Percentiles rank a stretch among this genome's conserved stretches.
These are phyloP conservation scores for Atta colombica DNA, from an alignment of 1,140 invertebrate genomes.

Conservation along the genomic window DNA sequence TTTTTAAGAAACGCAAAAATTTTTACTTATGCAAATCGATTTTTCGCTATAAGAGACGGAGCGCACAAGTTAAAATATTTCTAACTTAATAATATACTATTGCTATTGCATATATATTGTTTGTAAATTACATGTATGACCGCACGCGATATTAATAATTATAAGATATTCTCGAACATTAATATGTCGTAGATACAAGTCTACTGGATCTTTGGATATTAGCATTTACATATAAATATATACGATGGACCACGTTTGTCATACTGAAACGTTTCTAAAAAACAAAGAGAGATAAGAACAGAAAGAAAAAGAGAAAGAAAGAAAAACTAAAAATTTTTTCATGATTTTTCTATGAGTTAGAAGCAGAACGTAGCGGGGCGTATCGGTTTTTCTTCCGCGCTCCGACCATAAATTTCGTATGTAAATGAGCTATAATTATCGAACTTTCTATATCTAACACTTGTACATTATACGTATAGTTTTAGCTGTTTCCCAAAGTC, in stretches of 20 bases:
- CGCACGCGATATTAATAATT: constrained; percentile 23
- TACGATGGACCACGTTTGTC: constrained; percentile 83
- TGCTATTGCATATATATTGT: constrained; percentile 23
- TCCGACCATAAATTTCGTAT: constrained; percentile 48
- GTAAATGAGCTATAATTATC: constrained; percentile 53
- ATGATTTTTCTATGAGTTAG: constrained; percentile 77
- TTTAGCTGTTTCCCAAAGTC: constrained; percentile 56
- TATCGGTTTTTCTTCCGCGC: constrained; percentile 54
- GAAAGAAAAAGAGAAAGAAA: constrained; percentile 25
- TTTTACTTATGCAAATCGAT: neutral
- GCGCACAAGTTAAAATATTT: constrained; percentile 45
- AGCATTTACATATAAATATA: constrained; percentile 74
- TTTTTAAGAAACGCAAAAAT: neutral
- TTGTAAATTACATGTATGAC: constrained; percentile 32
- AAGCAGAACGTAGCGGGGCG: constrained; percentile 60
- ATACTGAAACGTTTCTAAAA: constrained; percentile 80
- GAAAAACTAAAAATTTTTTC: constrained; percentile 60
- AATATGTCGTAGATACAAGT: constrained; percentile 47
- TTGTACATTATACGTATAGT: constrained; percentile 59
- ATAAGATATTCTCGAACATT: constrained; percentile 27
- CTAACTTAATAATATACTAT: constrained; percentile 47
- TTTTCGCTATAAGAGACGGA: neutral
- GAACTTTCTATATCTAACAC: constrained; percentile 62
- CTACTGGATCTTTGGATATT: constrained; percentile 65
- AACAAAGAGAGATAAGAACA: constrained; percentile 60